Conservation (phyloP, 2,113 vertebrate genomes). For the Poeciliopsis prolifica region DNA sequence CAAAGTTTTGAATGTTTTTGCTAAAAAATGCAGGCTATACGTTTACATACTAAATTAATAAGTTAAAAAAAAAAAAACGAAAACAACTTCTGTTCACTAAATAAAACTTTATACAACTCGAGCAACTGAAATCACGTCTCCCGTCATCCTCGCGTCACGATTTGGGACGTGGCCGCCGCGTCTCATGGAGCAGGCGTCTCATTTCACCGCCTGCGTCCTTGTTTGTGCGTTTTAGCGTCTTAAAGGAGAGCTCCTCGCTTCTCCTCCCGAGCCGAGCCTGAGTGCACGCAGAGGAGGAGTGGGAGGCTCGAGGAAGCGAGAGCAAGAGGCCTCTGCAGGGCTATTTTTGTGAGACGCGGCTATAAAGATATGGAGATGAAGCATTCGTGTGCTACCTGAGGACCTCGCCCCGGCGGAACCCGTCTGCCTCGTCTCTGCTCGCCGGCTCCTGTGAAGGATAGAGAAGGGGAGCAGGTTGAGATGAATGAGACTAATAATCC, state of each 20-base stretch:
- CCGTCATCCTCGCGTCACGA: not conserved
- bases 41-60: not conserved
- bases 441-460: conserved; percentile 39
- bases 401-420: conserved; percentile 47
- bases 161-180: conserved; percentile 21
- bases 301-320: conserved; percentile 42
- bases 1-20: too few species aligned
- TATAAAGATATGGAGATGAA: conserved; percentile 72
- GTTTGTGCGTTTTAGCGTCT: conserved; percentile 55
- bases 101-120: not conserved
- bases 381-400: conserved; percentile 66
- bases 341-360: conserved; percentile 72
- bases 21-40: not conserved
- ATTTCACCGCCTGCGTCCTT: conserved; percentile 33
- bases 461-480: conserved; percentile 49
- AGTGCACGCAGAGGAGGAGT: conserved; percentile 61
- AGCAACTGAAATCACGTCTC: not conserved
- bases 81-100: not conserved
- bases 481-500: conserved; percentile 74
- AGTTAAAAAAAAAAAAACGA: not conserved
- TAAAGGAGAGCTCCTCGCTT: conserved; percentile 31
- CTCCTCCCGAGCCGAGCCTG: conserved; percentile 38
- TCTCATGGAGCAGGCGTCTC: conserved; percentile 24
- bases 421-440: conserved; percentile 57
- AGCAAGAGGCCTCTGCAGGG: conserved; percentile 32